A percentile compares a stretch with the other conserved stretches of the same genome.
phyloP scores from a whole-genome alignment of 2,888 invertebrate species.

The Therioaphis trifolii region DNA sequence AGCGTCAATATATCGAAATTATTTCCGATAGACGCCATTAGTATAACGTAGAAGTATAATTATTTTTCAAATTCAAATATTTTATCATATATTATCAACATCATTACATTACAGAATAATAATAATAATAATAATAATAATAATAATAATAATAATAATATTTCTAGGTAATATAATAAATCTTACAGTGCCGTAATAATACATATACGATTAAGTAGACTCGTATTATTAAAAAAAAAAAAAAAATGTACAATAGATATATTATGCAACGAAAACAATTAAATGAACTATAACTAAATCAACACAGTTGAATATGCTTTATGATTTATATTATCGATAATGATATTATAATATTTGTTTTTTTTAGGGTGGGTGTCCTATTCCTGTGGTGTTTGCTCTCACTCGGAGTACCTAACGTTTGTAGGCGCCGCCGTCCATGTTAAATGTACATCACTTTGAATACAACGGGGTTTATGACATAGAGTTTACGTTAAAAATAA shows the following conservation, averaged over 20 bases:
- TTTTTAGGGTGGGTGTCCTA: neutral
- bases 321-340: neutral
- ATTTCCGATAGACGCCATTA: no score
- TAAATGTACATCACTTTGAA: no score
- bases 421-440: neutral
- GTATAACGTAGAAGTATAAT: no score
- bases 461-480: no score
- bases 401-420: no score
- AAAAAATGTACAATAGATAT: conserved; percentile 10
- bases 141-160: conserved; percentile 7
- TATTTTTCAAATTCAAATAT: conserved; percentile 20
- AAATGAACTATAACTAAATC: conserved; percentile 10
- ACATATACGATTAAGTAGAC: neutral
- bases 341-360: neutral
- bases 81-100: neutral
- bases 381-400: neutral
- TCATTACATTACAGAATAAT: neutral
- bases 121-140: neutral
- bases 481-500: neutral
- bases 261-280: neutral
- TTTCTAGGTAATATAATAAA: conserved; percentile 4
- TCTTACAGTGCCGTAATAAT: conserved; percentile 4
- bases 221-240: neutral
- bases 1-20: no score
- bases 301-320: neutral